Conservation (phyloP, 2,113 vertebrate species). For the Centropristis striata region DNA sequence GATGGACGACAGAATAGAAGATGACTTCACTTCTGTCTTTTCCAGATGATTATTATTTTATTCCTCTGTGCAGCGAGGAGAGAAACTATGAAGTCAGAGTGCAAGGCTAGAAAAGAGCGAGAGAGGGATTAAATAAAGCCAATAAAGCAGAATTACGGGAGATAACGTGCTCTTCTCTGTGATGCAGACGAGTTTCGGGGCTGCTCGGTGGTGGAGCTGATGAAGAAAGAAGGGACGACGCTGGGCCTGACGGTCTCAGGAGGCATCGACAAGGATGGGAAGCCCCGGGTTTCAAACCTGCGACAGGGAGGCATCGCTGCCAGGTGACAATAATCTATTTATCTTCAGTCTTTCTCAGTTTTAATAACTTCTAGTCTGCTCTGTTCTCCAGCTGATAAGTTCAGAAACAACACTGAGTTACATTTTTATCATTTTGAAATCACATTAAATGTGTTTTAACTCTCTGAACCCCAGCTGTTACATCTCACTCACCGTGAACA, state of each 20-base stretch:
- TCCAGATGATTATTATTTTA: conserved; percentile 45
- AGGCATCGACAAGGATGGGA: conserved; percentile 97
- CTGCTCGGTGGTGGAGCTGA: conserved; percentile 95
- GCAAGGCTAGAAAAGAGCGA: background rate
- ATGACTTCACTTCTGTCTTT: conserved; percentile 44
- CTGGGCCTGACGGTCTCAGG: conserved; percentile 97
- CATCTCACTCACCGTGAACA: too few species aligned
- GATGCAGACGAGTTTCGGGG: conserved; percentile 96
- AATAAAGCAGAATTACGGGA: background rate
- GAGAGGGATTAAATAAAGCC: background rate
- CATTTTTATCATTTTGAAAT: too few species aligned
- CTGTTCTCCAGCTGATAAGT: background rate
- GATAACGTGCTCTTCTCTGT: background rate
- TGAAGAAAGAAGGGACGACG: conserved; percentile 99
- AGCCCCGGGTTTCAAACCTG: conserved; percentile 96
- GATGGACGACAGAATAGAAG: conserved; percentile 52
- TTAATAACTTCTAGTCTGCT: background rate
- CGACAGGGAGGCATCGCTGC: conserved; percentile 97
- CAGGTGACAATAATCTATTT: conserved; percentile 84
- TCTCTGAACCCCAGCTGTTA: too few species aligned
- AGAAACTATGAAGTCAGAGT: background rate
- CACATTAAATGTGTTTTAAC: too few species aligned
- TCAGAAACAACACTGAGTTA: too few species aligned
- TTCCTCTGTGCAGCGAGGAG: conserved; percentile 3
- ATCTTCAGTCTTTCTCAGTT: too few species aligned